Evolutionary conservation across 2,113 vertebrate species (phyloP).

Genomic region (Rhadina sibilatrix): DNA sequence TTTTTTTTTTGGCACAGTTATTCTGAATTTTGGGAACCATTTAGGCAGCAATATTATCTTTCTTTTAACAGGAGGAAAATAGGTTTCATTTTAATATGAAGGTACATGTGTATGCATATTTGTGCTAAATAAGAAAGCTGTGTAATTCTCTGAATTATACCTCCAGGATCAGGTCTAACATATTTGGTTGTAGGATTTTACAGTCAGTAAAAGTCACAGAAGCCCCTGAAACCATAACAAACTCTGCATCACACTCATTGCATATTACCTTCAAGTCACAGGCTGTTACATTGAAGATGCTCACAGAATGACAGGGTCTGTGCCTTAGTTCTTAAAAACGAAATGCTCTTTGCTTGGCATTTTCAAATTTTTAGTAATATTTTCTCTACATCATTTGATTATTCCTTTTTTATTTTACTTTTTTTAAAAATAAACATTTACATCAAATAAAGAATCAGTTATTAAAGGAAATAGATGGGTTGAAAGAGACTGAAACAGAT

Average conservation of each 20-base stretch:
- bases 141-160: neutral
- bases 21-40: neutral
- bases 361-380: neutral
- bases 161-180: neutral
- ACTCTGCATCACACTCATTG: neutral
- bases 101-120: neutral
- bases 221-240: slow-evolving; percentile 11
- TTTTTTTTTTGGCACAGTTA: neutral
- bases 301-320: neutral
- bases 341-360: neutral
- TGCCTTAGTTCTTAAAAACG: neutral
- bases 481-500: neutral
- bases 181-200: neutral
- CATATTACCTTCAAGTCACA: neutral
- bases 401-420: neutral
- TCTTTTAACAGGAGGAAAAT: neutral
- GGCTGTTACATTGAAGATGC: neutral
- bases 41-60: neutral
- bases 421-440: neutral
- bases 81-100: neutral
- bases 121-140: neutral
- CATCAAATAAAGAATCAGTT: neutral
- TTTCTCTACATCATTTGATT: neutral
- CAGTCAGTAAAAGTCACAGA: neutral
- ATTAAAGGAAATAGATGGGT: neutral